Conservation (phyloP, 2,113 vertebrate species). For the Oreocharis arfaki region DNA sequence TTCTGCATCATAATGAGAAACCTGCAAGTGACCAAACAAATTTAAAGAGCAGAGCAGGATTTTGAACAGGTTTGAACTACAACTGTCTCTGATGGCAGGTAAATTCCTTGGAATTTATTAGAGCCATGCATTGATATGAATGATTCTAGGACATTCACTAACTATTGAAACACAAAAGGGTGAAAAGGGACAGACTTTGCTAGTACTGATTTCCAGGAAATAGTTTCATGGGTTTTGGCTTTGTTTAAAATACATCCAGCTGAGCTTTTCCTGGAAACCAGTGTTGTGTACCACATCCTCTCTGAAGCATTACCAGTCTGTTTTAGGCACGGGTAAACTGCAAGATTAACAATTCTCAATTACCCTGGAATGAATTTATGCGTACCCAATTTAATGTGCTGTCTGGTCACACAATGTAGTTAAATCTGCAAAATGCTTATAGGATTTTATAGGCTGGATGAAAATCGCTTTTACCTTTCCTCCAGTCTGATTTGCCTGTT, state of each 20-base stretch:
- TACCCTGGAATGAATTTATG: background rate
- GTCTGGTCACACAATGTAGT: background rate
- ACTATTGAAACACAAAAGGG: background rate
- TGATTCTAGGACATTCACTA: background rate
- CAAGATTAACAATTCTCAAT: background rate
- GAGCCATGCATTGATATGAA: background rate
- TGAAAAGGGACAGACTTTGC: background rate
- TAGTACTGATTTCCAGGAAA: conserved; percentile 23
- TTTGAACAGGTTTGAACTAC: background rate
- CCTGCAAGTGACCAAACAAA: background rate
- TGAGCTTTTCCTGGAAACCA: conserved; percentile 36
- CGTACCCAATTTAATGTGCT: background rate
- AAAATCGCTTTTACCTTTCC: background rate
- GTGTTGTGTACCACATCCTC: background rate
- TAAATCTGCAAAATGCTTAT: background rate
- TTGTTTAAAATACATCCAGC: conserved; percentile 9
- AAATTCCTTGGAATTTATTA: background rate
- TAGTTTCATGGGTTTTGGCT: background rate
- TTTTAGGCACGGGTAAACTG: background rate
- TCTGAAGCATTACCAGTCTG: background rate
- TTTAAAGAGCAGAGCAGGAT: background rate
- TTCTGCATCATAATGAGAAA: background rate
- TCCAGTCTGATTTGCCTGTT: background rate
- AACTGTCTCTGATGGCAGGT: background rate
- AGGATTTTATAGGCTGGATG: background rate